These are phyloP conservation scores for Cotesia typhae DNA, from an alignment of 1,140 invertebrate species.

Conservation along the genomic window DNA sequence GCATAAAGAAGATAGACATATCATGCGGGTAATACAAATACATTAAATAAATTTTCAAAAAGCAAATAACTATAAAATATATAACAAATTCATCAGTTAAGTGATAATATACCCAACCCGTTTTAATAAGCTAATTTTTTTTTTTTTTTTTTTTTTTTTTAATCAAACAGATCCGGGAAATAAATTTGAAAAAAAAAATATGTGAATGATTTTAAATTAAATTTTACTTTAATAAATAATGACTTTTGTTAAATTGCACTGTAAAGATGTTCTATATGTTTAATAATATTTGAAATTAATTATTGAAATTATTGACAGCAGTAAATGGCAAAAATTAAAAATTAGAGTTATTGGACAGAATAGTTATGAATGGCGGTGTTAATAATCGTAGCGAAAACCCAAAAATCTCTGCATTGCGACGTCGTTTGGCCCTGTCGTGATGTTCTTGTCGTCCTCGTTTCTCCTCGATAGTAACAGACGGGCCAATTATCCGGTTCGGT, in stretches of 20 bases:
- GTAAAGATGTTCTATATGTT: too few species aligned
- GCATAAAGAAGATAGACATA: constrained; percentile 1
- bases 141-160: too few species aligned
- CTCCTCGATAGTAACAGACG: constrained; percentile 37
- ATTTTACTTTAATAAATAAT: too few species aligned
- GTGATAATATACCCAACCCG: neutral
- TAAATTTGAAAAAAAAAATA: too few species aligned
- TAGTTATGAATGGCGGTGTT: constrained; percentile 22
- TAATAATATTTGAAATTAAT: too few species aligned
- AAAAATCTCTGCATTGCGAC: constrained; percentile 32
- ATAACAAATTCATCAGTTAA: neutral
- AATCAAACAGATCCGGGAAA: too few species aligned
- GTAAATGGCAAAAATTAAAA: too few species aligned
- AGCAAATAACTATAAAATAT: too few species aligned
- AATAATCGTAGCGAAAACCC: constrained; percentile 4
- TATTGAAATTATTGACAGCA: too few species aligned
- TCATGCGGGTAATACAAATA: constrained; percentile 2
- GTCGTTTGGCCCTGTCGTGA: constrained; percentile 29
- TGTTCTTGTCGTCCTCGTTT: constrained; percentile 12
- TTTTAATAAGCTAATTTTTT: neutral
- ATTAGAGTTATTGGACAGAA: constrained; percentile 3
- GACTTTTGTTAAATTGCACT: too few species aligned
- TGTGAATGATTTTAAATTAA: too few species aligned
- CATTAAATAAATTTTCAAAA: neutral
- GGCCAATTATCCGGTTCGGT: constrained; percentile 37